Evolutionary conservation across 2,888 invertebrate genomes (phyloP), one percentile per base, ranked within the genome.

Genomic region (Cephalotes varians): DNA sequence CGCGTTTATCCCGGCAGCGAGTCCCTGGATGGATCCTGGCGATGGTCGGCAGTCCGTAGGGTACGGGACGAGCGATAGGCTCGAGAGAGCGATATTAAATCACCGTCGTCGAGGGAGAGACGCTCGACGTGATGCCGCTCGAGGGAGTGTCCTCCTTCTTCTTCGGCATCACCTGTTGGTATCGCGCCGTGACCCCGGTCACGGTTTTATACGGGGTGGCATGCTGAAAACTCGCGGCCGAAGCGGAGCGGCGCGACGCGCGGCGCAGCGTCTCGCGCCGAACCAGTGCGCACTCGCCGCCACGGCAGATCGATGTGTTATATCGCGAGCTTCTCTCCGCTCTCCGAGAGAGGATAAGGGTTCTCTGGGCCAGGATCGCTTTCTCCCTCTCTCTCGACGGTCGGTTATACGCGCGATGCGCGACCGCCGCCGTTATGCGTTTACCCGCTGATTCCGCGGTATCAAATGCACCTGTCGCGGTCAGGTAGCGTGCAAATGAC

Each of bases 161-260:
- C 90, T 86, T 90, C 90, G 91, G 90, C 93, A 92, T 93, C 93
- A 93, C 93, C 93, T 93, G 93, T 93, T 93, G 93, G 93, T 92
- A 88, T 91, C 91, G 88, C 44, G 77, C 56, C 74, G 74, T 76
- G 92, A 89, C 90, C 93, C 92, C 91, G 92, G 91, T 92, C 91
- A 89, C 87, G 88, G 87, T 86, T 81, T 82, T 88, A 85, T 90
- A 89, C 84, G 81, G 88, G 88, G 88, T 84, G 88, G 85, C 85
- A 65, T 69, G 79, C 76, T 82, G 85, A 73, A 84, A 86, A 85
- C 67, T 71, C 64, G 25, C 25, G 49, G 76, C 81, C 56, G 58
- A 34, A 62, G 31, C 71, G 60, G 31, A 31, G 60, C 58, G 34
- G 40, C 40, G 40, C 40, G 40, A 40, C 37, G 58, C 28, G 28